Evolutionary conservation across 2,797 vertebrate species (phyloP), one percentile per base, ranked within the genome.

Genomic region (Sebastes kiyomatsui): DNA sequence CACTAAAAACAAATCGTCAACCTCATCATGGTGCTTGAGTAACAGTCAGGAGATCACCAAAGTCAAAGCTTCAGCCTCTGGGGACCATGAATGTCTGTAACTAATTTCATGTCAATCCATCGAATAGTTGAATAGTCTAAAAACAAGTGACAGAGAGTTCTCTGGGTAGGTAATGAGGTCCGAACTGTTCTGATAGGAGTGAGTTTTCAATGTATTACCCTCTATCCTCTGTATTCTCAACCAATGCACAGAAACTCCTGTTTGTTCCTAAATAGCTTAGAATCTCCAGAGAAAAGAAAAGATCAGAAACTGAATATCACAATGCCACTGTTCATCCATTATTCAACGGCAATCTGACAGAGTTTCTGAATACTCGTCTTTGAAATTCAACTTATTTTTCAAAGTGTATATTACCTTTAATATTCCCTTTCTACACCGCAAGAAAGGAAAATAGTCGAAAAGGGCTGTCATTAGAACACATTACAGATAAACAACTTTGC

Each of bases 281-380:
- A 80, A 42, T 71, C 80, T 84, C 60, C 25, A n/a, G 74, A 77
- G 28, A 67, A 56, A 46, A 56, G 33, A 72, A 46, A 72, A 65
- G 30, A 81, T 69, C 22, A 73, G 65, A 30, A 55, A 52, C 28
- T 0, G 27, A 73, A 54, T 68, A 83, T 62, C 68, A 74, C 78
- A 30, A 16, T 14, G 23, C 35, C 33, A n/a, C 46, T 62, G 58
- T 54, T 88, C 38, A 89, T 90, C 74, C 72, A 90, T 89, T 86
- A 93, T 91, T 91, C 68, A 92, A 27, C 2, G 9, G 30, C 66
- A 83, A 76, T 82, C 77, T 87, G 64, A 81, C 75, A 69, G n/a
- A 67, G 28, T 81, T 76, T 90, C 72, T 77, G 71, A 76, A 49
- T 67, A 67, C 54, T 87, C 23, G 5, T 13, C 82, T 86, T 68